A percentile compares a stretch with the other conserved stretches of the same genome.
Conservation (phyloP, 2,888 invertebrate species). For the Melolontha melolontha region DNA sequence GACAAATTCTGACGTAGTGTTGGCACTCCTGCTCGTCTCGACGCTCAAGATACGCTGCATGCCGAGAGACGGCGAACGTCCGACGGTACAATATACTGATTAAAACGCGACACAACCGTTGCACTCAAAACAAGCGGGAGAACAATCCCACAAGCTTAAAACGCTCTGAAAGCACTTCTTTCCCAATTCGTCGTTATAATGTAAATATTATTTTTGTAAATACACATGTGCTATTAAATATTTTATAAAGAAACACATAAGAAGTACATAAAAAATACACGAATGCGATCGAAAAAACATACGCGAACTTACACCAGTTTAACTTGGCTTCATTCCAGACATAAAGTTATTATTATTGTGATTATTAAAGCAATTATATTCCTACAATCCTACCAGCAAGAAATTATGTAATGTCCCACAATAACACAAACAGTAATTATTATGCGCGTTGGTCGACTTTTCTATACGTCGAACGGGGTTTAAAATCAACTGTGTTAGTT, state of each 20-base stretch:
- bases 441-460: too few species aligned
- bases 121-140: constrained; percentile 3
- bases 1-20: constrained; percentile 60
- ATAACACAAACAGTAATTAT: too few species aligned
- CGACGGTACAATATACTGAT: too few species aligned
- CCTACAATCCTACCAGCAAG: too few species aligned
- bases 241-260: constrained; percentile 1
- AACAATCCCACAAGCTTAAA: constrained; percentile 3
- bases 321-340: too few species aligned
- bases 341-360: too few species aligned
- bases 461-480: too few species aligned
- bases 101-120: not conserved
- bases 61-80: constrained; percentile 16
- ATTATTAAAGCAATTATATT: too few species aligned
- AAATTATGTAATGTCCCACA: too few species aligned
- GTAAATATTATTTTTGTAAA: constrained; percentile 27
- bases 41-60: constrained; percentile 66
- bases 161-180: not conserved
- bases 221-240: constrained; percentile 20
- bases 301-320: too few species aligned
- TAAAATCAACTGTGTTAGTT: too few species aligned
- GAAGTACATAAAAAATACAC: not conserved
- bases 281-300: too few species aligned
- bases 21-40: constrained; percentile 62
- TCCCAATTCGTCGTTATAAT: constrained; percentile 14